phyloP scores from a whole-genome alignment of 2,113 vertebrate genomes.

The Platanista minor region DNA sequence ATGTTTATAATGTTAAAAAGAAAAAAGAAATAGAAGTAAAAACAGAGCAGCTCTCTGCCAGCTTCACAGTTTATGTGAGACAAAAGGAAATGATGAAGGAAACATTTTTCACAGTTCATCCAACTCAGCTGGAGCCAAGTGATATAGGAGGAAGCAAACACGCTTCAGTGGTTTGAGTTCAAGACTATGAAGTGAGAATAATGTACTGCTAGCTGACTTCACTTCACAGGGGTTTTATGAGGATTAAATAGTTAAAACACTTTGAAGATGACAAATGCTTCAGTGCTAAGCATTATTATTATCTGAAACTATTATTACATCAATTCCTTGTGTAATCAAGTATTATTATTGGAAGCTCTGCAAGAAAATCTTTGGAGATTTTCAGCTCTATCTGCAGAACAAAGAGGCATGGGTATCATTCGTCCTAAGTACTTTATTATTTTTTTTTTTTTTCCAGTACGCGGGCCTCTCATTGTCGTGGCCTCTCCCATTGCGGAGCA shows the following conservation, averaged over 20 bases:
- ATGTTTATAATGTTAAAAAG: neutral
- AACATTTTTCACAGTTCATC: neutral
- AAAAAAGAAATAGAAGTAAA: neutral
- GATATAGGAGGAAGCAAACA: neutral
- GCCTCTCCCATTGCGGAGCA: too few species aligned
- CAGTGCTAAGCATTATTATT: neutral
- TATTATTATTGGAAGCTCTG: constrained; percentile 53
- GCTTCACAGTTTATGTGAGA: neutral
- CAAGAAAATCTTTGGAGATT: constrained; percentile 59
- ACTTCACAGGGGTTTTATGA: neutral
- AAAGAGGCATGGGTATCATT: constrained; percentile 23
- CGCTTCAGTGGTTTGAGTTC: neutral
- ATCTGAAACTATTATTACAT: constrained; percentile 37
- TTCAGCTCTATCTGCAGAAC: constrained; percentile 28
- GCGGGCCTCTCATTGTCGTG: too few species aligned
- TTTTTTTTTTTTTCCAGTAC: too few species aligned
- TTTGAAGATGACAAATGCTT: constrained; percentile 48
- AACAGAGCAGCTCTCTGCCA: neutral
- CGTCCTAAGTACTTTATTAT: constrained; percentile 6
- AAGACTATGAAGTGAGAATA: neutral
- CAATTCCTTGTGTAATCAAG: constrained; percentile 28
- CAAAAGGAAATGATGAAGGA: neutral
- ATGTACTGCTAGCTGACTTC: neutral
- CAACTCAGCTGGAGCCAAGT: neutral
- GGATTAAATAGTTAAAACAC: constrained; percentile 16